Conservation (phyloP, 2,113 vertebrate genomes). For the Albula glossodonta region DNA sequence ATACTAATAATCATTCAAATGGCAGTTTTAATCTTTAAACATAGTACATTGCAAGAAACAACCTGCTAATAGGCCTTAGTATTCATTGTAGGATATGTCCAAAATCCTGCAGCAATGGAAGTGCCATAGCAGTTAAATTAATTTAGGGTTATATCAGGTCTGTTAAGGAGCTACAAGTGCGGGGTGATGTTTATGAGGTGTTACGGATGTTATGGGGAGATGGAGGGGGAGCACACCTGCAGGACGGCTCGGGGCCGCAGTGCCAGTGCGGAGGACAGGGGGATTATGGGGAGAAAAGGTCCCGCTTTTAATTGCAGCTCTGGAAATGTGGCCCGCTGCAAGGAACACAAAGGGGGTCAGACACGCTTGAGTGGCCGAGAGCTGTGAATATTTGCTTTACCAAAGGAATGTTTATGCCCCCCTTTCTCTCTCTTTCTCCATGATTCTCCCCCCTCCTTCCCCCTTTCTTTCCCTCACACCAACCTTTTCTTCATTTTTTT, state of each 20-base stretch:
- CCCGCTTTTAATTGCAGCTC: conserved; percentile 76
- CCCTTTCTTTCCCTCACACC: background rate
- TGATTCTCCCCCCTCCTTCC: conserved; percentile 15
- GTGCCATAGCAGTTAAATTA: background rate
- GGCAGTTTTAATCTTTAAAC: background rate
- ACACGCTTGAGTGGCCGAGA: conserved; percentile 71
- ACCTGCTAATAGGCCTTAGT: background rate
- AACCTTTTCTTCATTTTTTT: background rate
- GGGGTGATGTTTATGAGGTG: background rate
- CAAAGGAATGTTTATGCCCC: conserved; percentile 72
- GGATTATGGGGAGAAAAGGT: conserved; percentile 76
- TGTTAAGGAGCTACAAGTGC: background rate
- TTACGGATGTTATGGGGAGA: conserved; percentile 15
- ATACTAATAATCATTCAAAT: background rate
- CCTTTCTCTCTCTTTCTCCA: conserved; percentile 35
- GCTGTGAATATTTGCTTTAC: conserved; percentile 72
- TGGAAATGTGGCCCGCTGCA: conserved; percentile 67
- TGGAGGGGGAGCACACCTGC: conserved; percentile 68
- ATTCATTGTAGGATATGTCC: background rate
- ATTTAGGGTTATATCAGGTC: background rate
- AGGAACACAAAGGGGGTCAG: conserved; percentile 70
- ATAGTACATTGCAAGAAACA: background rate
- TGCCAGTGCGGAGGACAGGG: conserved; percentile 62
- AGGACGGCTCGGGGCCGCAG: conserved; percentile 54
- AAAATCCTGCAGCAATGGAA: background rate